Base-by-base conservation (phyloP, 1,140 invertebrate species). In the Wasmannia auropunctata region DNA sequence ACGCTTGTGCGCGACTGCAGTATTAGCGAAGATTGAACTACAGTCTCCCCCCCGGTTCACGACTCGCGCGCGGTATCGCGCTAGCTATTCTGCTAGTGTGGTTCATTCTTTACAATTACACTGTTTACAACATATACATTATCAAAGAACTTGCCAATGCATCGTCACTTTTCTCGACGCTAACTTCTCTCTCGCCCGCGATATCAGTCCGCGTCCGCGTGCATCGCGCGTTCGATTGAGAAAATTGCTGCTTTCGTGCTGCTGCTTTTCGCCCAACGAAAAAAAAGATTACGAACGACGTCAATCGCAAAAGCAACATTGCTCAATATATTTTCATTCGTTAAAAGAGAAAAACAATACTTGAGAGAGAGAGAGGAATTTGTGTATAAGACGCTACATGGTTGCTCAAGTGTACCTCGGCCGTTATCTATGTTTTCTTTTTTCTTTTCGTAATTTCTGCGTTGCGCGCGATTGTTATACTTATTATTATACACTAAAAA, bases 111-210 rank as follows among this genome's bases (percentile, higher is more conserved):
- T 49, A 60, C 22, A 46, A 62, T 76, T 19, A 40, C 22, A 28
- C 43, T 76, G 31, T 75, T 85, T 84, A 37, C 10, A 62, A 19
- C 31, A 19, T 60, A n/a, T 62, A 67, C 37, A 63, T 85, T 77
- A 77, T 85, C 72, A 63, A 51, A 46, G 25, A 77, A 54, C 11
- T 72, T 79, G 14, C 2, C 34, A 40, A 6, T 79, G 28, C 14
- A 65, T 34, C 51, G 6, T 28, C 34, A 8, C 22, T 46, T 58
- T 83, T 83, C 37, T 81, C 6, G 56, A 28, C 25, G 5, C 11
- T 58, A 40, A 31, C 22, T 62, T 67, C 76, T 81, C 19, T 40
- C 40, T 70, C 34, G 1, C 49, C 7, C 25, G 22, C 11, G 25
- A 58, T 70, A 72, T 56, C 79, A 70, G 14, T 8, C 25, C 11